These are phyloP conservation scores for Diabrotica virgifera DNA, from an alignment of 1,140 invertebrate genomes.

Conservation along the genomic window DNA sequence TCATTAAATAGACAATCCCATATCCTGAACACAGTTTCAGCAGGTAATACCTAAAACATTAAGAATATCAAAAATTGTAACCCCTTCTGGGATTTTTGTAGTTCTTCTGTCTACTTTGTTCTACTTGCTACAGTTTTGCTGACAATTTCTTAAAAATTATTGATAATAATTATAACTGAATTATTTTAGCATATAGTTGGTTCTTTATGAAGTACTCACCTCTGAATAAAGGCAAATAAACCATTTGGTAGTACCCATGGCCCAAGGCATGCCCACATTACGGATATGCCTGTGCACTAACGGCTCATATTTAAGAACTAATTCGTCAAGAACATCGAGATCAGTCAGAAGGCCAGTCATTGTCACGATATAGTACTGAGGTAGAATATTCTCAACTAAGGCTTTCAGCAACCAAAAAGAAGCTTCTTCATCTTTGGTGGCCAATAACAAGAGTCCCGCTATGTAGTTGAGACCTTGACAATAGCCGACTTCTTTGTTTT, in stretches of 20 bases:
- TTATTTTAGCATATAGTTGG: neutral
- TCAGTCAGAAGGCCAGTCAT: slow-evolving; percentile 87
- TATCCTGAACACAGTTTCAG: slow-evolving; percentile 86
- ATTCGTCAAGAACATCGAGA: slow-evolving; percentile 80
- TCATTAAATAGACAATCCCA: slow-evolving; percentile 96
- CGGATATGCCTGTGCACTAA: slow-evolving; percentile 76
- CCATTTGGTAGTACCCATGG: slow-evolving; percentile 88
- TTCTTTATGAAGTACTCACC: slow-evolving; percentile 51
- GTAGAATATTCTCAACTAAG: slow-evolving; percentile 81
- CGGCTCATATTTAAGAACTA: slow-evolving; percentile 77
- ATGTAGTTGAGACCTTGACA: slow-evolving; percentile 94
- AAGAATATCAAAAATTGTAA: neutral
- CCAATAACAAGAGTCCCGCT: slow-evolving; percentile 78
- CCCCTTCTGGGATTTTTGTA: too few species aligned
- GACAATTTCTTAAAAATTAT: too few species aligned
- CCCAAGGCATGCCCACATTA: slow-evolving; percentile 76
- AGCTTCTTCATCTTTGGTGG: slow-evolving; percentile 84
- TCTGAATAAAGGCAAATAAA: slow-evolving; percentile 91
- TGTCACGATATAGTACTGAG: slow-evolving; percentile 78
- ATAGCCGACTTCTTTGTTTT: slow-evolving; percentile 83
- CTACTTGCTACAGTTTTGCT: too few species aligned
- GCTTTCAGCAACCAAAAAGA: slow-evolving; percentile 89
- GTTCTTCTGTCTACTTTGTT: too few species aligned
- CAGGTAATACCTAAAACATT: slow-evolving; percentile 59
- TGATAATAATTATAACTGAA: too few species aligned